These are phyloP conservation scores for Cottus gobio DNA, from an alignment of 2,113 vertebrate species.

Conservation along the genomic window DNA sequence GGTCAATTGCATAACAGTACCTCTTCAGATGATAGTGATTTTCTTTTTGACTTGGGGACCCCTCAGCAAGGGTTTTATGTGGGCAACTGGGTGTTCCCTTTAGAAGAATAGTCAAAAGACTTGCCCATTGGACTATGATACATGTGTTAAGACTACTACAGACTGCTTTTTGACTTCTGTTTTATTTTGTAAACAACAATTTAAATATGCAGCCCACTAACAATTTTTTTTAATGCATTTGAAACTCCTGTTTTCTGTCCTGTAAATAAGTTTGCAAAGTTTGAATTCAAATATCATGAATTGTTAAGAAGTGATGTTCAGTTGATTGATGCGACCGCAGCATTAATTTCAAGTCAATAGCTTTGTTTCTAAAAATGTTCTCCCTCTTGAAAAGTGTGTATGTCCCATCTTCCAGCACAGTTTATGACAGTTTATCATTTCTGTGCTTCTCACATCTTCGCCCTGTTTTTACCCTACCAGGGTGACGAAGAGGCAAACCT, in stretches of 20 bases:
- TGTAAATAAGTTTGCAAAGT: background rate
- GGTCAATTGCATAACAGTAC: background rate
- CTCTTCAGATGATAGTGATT: background rate
- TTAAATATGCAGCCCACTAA: background rate
- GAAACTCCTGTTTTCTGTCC: background rate
- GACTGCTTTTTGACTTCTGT: background rate
- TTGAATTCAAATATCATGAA: background rate
- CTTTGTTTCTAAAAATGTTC: background rate
- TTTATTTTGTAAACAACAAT: background rate
- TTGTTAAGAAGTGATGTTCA: background rate
- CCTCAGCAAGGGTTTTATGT: conserved; percentile 5
- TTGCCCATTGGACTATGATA: conserved; percentile 31
- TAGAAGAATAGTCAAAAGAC: conserved; percentile 37
- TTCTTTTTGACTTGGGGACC: conserved; percentile 3
- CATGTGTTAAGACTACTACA: conserved; percentile 30
- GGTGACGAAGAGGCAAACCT: conserved; percentile 94
- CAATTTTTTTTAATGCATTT: background rate
- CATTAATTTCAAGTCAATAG: background rate
- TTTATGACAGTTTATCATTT: background rate
- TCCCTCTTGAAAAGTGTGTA: background rate
- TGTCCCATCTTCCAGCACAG: background rate
- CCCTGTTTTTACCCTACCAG: conserved; percentile 68
- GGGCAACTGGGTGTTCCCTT: background rate
- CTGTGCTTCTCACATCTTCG: background rate
- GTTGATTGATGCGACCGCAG: background rate